phyloP scores from a whole-genome alignment of 2,797 vertebrate species.

The Chaunax sp. region DNA sequence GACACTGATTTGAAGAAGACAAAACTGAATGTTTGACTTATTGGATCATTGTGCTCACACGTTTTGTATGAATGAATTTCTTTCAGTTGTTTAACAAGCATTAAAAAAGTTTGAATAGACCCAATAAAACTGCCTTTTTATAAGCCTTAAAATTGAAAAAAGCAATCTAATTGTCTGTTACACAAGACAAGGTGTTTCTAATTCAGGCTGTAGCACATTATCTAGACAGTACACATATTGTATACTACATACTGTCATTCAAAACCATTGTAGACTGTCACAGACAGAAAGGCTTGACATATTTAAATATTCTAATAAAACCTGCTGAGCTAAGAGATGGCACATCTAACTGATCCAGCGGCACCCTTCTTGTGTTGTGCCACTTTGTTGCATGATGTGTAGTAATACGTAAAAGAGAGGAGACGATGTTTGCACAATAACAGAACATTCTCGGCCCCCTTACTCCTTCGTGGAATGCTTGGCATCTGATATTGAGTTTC shows the following conservation, averaged over 20 bases:
- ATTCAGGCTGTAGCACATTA: too few species aligned
- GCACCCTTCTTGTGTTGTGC: conserved; percentile 1
- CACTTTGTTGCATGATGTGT: not conserved
- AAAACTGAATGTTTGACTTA: conserved; percentile 1
- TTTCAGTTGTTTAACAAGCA: not conserved
- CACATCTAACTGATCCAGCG: conserved; percentile 13
- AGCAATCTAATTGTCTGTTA: too few species aligned
- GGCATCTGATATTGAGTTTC: conserved; percentile 12
- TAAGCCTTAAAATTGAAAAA: too few species aligned
- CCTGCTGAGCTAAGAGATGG: not conserved
- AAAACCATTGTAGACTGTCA: not conserved
- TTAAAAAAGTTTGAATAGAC: not conserved
- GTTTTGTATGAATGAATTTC: not conserved
- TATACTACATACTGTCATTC: not conserved
- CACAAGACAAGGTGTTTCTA: too few species aligned
- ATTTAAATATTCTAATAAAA: not conserved
- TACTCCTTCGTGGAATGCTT: conserved; percentile 10
- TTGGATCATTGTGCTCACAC: not conserved
- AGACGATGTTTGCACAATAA: conserved; percentile 20
- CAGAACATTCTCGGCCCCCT: not conserved
- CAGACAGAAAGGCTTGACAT: conserved; percentile 1
- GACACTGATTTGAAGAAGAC: conserved; percentile 2
- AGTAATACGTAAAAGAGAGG: conserved; percentile 6
- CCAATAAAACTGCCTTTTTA: too few species aligned
- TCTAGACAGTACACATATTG: not conserved